Percentiles rank a stretch among this genome's conserved stretches.
These are phyloP conservation scores for Pterois miles DNA, from an alignment of 2,797 vertebrate species.

Conservation along the genomic window DNA sequence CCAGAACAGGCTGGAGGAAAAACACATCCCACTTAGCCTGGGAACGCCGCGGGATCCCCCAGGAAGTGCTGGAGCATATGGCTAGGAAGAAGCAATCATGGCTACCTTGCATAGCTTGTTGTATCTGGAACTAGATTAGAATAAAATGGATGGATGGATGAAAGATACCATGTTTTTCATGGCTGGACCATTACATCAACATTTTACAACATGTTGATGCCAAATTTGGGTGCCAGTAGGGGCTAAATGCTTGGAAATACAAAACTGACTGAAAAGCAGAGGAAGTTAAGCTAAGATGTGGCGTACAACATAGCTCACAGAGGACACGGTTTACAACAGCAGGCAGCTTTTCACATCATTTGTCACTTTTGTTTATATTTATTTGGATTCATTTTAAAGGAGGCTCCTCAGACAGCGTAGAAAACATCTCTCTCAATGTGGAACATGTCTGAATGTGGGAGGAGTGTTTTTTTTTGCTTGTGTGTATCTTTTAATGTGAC, in stretches of 20 bases:
- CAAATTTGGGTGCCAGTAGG: neutral
- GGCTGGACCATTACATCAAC: neutral
- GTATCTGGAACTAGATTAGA: neutral
- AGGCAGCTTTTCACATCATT: conserved; percentile 2
- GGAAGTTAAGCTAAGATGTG: neutral
- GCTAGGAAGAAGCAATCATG: neutral
- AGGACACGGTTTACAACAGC: neutral
- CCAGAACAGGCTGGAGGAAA: too few relatives aligned
- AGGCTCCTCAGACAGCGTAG: conserved; percentile 28
- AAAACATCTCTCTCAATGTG: conserved; percentile 28
- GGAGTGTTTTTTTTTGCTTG: conserved; percentile 19
- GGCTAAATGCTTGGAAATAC: neutral
- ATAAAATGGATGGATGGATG: neutral
- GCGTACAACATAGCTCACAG: conserved; percentile 11
- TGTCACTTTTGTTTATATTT: conserved; percentile 1
- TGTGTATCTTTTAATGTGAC: conserved; percentile 48
- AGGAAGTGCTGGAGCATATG: too few relatives aligned
- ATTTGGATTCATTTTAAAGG: conserved; percentile 17
- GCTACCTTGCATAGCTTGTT: neutral
- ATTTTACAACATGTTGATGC: neutral
- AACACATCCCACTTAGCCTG: too few relatives aligned
- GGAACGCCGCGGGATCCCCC: too few relatives aligned
- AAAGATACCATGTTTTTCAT: neutral
- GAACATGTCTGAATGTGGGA: conserved; percentile 39
- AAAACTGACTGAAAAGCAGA: conserved; percentile 5